Evolutionary conservation across 2,797 vertebrate genomes (phyloP).

Genomic region (Anomalospiza imberbis): DNA sequence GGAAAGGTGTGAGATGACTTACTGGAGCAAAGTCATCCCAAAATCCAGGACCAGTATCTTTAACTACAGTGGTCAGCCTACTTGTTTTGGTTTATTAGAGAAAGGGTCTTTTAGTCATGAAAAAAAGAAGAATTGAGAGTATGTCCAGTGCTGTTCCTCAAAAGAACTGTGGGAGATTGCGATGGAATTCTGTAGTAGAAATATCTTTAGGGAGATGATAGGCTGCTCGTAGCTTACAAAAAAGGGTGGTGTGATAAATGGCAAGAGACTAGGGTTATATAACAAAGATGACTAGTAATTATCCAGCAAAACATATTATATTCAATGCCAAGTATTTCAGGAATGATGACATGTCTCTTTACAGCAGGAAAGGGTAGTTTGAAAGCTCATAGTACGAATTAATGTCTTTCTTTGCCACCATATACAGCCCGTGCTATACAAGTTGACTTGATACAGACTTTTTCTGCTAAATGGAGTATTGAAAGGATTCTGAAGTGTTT

Average conservation of each 20-base stretch:
- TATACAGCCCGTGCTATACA: background rate
- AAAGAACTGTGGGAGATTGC: background rate
- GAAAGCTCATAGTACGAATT: background rate
- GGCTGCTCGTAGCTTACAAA: background rate
- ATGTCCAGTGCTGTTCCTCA: background rate
- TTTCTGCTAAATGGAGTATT: background rate
- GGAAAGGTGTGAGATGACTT: background rate
- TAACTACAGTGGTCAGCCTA: background rate
- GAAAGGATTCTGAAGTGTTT: background rate
- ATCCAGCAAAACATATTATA: background rate
- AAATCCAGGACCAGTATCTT: background rate
- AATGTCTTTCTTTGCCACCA: background rate
- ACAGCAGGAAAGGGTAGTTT: background rate
- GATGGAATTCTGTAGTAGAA: background rate
- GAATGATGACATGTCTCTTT: background rate
- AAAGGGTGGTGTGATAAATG: background rate
- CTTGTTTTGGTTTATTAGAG: background rate
- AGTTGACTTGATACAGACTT: background rate
- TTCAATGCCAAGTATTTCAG: background rate
- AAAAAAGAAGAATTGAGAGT: background rate
- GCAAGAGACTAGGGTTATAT: background rate
- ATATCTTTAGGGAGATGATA: background rate
- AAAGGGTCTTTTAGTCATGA: background rate
- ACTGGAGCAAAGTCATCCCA: background rate
- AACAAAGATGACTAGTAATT: background rate